Evolutionary conservation across 2,113 vertebrate genomes (phyloP), one percentile per base, ranked within the genome.

Genomic region (Clarias batrachus): DNA sequence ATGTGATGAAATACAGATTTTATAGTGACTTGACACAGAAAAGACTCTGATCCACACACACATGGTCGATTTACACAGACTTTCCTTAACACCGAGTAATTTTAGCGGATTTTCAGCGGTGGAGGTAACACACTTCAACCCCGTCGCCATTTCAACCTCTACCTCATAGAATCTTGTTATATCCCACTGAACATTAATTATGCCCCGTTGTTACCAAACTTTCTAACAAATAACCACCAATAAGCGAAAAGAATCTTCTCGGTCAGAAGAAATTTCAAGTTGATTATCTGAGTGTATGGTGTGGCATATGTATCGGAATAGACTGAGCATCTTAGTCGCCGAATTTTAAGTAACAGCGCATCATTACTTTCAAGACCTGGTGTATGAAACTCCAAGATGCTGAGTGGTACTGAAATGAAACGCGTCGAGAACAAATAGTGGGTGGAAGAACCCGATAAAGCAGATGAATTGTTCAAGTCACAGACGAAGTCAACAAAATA

Each of bases 141-240:
- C 85, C 81, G 90, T 90, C 89, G 89, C 89, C 89, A 89, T 91
- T 90, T 85, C 90, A 89, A 84, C 63, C 89, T 89, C 70, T 56
- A 83, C 74, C 84, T 41, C 4, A 41, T 7, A 41, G 6, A 89
- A 90, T 88, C 90, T 88, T 89, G 52, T 41, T 82, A 74, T 76
- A 84, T 85, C 41, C 37, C 81, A 56, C 7, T 13, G 37, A 73
- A 60, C 86, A 87, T 76, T 65, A 85, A 90, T 62, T 41, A 76
- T 27, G 23, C 19, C 62, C 37, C 66, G 11, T 87, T 84, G 82
- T 30, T 37, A 23, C 12, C 25, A 23, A 41, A 57, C 0, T 37
- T 73, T 33, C 13, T 19, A 71, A 23, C 59, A 25, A 19, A 66
- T 23, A 56, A 13, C 23, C 16, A 37, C 9, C 41, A 68, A 70